Evolutionary conservation across 2,888 invertebrate genomes (phyloP).

Genomic region (Drosophila incognita): DNA sequence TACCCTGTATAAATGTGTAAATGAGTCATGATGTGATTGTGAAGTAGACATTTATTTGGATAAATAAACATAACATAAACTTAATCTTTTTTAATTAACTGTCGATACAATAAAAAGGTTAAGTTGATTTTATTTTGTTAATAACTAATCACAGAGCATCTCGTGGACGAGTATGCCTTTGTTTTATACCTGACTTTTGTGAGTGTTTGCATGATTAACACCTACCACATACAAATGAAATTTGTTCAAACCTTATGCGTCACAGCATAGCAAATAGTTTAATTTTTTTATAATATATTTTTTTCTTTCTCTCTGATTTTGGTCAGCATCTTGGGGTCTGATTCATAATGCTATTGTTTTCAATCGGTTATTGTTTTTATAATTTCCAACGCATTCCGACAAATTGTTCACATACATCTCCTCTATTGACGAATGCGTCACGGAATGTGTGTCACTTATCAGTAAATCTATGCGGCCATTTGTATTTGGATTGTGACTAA

Average conservation of each 20-base stretch:
- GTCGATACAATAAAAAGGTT: background rate
- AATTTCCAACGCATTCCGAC: constrained; percentile 9
- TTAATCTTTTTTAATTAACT: background rate
- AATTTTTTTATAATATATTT: background rate
- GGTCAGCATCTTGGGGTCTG: constrained; percentile 45
- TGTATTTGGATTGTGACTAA: constrained; percentile 62
- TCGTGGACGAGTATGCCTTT: background rate
- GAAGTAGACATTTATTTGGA: background rate
- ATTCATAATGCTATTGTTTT: constrained; percentile 32
- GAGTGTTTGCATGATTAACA: constrained; percentile 51
- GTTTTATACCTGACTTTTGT: background rate
- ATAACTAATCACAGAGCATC: background rate
- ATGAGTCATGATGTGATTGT: background rate
- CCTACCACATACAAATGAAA: constrained; percentile 32
- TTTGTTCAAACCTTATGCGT: constrained; percentile 50
- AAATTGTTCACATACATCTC: constrained; percentile 25
- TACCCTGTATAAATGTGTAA: background rate
- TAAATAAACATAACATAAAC: too few relatives aligned
- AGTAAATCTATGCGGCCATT: constrained; percentile 42
- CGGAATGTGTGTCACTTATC: constrained; percentile 51
- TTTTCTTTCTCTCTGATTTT: constrained; percentile 9
- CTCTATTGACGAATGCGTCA: constrained; percentile 49
- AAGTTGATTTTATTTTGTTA: background rate
- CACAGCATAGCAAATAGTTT: constrained; percentile 17
- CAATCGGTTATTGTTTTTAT: constrained; percentile 1